phyloP scores from a whole-genome alignment of 2,113 vertebrate species.

The Hypocryptadius cinnamomeus region DNA sequence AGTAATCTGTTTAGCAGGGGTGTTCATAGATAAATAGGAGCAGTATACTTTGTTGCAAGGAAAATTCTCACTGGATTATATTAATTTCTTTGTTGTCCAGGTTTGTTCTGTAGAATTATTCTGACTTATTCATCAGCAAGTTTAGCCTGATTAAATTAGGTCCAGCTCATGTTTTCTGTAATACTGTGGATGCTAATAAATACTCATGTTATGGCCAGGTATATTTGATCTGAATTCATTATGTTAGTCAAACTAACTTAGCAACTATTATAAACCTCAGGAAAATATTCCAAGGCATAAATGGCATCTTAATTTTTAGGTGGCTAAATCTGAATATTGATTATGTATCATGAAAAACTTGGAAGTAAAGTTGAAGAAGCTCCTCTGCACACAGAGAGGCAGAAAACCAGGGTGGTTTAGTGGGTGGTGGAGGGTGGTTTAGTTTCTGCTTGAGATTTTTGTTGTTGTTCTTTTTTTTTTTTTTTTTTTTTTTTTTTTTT shows the following conservation, averaged over 20 bases:
- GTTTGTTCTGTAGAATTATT: background rate
- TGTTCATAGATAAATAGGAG: background rate
- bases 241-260: background rate
- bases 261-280: background rate
- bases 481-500: no score
- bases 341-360: background rate
- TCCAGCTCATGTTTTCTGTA: background rate
- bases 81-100: background rate
- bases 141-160: background rate
- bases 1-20: background rate
- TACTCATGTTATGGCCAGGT: background rate
- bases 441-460: background rate
- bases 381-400: background rate
- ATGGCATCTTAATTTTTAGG: background rate
- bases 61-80: background rate
- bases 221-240: background rate
- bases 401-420: background rate
- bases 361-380: background rate
- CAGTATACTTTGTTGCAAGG: background rate
- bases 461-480: background rate
- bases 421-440: rapidly evolving
- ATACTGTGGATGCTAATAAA: background rate
- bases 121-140: background rate
- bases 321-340: background rate
- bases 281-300: background rate